A percentile compares a stretch with the other conserved stretches of the same genome.
These are phyloP conservation scores for Podocnemis expansa DNA, from an alignment of 2,113 vertebrate species.

Conservation along the genomic window DNA sequence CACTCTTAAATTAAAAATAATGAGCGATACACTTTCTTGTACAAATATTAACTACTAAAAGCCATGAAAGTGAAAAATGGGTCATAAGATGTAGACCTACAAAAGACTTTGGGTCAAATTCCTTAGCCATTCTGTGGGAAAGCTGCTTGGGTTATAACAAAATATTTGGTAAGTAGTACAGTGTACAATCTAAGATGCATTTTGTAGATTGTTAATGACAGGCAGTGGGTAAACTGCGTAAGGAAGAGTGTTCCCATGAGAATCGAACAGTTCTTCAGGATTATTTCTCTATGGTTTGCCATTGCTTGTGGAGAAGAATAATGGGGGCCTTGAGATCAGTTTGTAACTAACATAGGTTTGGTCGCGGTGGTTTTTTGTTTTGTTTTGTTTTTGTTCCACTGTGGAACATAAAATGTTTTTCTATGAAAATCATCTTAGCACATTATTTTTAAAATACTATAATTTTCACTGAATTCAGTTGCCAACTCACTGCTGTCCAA, in stretches of 20 bases:
- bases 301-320: slow-evolving; percentile 77
- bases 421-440: slow-evolving; percentile 83
- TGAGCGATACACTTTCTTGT: slow-evolving; percentile 63
- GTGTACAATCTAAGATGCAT: slow-evolving; percentile 61
- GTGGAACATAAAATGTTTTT: slow-evolving; percentile 83
- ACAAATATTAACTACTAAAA: slow-evolving; percentile 65
- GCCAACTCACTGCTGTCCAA: slow-evolving; percentile 76
- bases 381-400: slow-evolving; percentile 72
- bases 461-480: slow-evolving; percentile 84
- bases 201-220: slow-evolving; percentile 69
- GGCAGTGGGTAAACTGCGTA: slow-evolving; percentile 29
- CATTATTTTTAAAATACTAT: slow-evolving; percentile 83
- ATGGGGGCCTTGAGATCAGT: slow-evolving; percentile 77
- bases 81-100: slow-evolving; percentile 35
- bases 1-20: slow-evolving; percentile 37
- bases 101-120: slow-evolving; percentile 61
- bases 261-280: slow-evolving; percentile 61
- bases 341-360: slow-evolving; percentile 58
- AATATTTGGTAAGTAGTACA: slow-evolving; percentile 42
- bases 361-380: neutral
- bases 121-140: slow-evolving; percentile 29
- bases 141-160: slow-evolving; percentile 55
- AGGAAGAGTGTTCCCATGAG: slow-evolving; percentile 71
- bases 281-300: slow-evolving; percentile 70
- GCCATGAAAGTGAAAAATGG: slow-evolving; percentile 44